Conservation (phyloP, 2,113 vertebrate genomes). For the Atherinomorus stipes region DNA sequence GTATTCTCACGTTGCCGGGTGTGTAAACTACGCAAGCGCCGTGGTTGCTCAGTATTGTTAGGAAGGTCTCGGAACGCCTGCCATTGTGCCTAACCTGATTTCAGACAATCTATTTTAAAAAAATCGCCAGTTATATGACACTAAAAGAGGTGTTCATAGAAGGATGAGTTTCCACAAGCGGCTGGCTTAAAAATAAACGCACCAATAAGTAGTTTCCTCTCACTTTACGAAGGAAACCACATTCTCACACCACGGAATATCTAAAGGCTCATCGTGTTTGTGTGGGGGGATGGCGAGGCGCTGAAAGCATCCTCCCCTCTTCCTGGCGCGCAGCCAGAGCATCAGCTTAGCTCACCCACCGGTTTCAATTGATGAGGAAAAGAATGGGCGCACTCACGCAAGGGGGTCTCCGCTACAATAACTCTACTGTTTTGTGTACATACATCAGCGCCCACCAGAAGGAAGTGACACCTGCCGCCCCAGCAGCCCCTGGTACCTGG, state of each 20-base stretch:
- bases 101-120: too few relatives aligned
- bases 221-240: conserved; percentile 13
- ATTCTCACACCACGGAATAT: not conserved
- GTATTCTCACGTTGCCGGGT: conserved; percentile 67
- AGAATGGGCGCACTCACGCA: conserved; percentile 68
- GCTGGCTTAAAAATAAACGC: not conserved
- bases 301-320: conserved; percentile 25
- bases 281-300: conserved; percentile 13
- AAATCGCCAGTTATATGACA: too few relatives aligned
- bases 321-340: conserved; percentile 62
- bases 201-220: not conserved
- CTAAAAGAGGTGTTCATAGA: not conserved
- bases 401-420: conserved; percentile 57
- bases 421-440: conserved; percentile 60
- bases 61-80: conserved; percentile 22
- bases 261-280: conserved; percentile 30
- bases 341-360: conserved; percentile 59
- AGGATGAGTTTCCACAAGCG: not conserved
- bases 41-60: not conserved
- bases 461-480: conserved; percentile 52
- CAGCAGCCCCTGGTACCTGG: conserved; percentile 27
- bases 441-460: conserved; percentile 31
- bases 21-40: conserved; percentile 36
- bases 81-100: conserved; percentile 7
- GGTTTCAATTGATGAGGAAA: conserved; percentile 54